phyloP scores from a whole-genome alignment of 2,797 vertebrate genomes.

The Iguana delicatissima region DNA sequence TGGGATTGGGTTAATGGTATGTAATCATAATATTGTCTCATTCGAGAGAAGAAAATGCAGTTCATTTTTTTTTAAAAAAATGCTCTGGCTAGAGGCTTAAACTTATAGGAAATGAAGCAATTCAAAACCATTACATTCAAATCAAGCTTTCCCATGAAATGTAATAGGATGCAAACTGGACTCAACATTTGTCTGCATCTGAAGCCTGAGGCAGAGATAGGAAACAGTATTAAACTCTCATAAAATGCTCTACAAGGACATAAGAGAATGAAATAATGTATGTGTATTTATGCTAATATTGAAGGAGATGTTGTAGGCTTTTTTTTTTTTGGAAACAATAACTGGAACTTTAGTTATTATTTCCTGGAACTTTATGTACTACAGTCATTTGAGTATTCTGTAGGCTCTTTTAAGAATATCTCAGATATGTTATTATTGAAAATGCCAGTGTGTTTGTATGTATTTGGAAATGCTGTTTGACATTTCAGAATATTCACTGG shows the following conservation, averaged over 20 bases:
- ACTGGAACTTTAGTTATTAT: neutral
- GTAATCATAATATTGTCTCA: neutral
- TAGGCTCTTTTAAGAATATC: neutral
- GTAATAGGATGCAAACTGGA: neutral
- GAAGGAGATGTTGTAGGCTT: neutral
- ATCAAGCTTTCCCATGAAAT: neutral
- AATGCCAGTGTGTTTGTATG: neutral
- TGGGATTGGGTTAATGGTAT: slow-evolving; percentile 20
- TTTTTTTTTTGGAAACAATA: slow-evolving; percentile 17
- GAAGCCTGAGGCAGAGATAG: neutral
- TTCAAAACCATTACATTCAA: neutral
- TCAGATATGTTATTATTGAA: neutral
- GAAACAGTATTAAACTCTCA: neutral
- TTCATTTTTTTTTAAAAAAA: neutral
- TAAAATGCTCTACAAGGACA: neutral
- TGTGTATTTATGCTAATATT: slow-evolving; percentile 7
- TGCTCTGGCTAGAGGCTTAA: neutral
- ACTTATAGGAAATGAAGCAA: neutral
- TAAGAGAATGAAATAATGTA: neutral
- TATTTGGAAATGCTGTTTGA: neutral
- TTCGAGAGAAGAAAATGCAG: neutral
- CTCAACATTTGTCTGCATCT: neutral
- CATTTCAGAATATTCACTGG: neutral
- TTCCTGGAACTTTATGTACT: neutral
- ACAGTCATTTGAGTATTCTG: neutral